phyloP scores from a whole-genome alignment of 2,888 invertebrate species.

The Melinopterus prodromus region DNA sequence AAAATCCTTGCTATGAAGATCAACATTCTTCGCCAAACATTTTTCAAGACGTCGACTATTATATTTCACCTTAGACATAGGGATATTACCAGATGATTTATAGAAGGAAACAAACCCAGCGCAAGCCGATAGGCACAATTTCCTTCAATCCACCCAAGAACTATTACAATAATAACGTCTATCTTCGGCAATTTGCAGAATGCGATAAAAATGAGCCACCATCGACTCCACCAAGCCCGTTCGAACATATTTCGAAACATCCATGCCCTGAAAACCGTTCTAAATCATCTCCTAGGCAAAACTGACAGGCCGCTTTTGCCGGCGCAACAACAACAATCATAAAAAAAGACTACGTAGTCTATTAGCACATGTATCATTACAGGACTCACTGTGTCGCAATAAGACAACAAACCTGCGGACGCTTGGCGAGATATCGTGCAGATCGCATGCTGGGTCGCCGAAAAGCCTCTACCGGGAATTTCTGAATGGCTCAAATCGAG shows the following conservation, averaged over 20 bases:
- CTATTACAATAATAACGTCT: not conserved
- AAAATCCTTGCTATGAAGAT: not conserved
- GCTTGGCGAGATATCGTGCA: not conserved
- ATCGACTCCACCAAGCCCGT: not conserved
- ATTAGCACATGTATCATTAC: constrained; percentile 4
- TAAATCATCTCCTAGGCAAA: not conserved
- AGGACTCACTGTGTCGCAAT: constrained; percentile 4
- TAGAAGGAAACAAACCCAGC: not conserved
- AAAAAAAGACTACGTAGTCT: not conserved
- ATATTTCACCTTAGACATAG: not conserved
- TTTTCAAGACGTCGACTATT: not conserved
- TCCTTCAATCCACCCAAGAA: not conserved
- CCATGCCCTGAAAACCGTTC: not conserved
- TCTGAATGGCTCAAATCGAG: not conserved
- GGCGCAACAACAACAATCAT: not conserved
- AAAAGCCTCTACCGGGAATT: not conserved
- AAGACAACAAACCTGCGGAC: not conserved
- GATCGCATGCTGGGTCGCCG: not conserved
- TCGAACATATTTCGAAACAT: not conserved
- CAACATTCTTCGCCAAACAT: not conserved
- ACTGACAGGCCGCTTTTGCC: not conserved
- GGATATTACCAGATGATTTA: not conserved
- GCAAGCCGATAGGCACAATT: constrained; percentile 4
- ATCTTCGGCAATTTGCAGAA: not conserved
- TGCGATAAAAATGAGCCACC: not conserved